Conservation (phyloP, 1,140 invertebrate species). For the Tetraneura akinire region DNA sequence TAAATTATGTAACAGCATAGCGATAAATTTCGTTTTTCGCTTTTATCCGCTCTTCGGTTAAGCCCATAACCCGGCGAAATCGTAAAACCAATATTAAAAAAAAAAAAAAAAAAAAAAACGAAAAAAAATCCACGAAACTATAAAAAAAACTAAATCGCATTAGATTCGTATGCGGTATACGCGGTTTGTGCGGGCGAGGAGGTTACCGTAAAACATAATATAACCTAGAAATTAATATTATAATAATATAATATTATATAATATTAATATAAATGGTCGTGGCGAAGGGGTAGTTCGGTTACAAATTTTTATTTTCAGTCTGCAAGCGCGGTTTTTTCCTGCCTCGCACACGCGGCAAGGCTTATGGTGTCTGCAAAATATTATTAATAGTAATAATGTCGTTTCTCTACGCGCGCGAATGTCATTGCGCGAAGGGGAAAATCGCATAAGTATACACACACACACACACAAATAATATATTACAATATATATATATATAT, state of each 20-base stretch:
- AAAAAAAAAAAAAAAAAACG: background rate
- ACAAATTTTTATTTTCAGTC: no score
- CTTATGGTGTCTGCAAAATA: slow-evolving; percentile 19
- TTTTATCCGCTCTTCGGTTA: no score
- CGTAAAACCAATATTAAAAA: slow-evolving; percentile 14
- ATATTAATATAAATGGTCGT: background rate
- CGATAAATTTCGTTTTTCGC: slow-evolving; percentile 22
- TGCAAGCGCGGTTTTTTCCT: slow-evolving; percentile 19
- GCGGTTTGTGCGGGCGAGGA: no score
- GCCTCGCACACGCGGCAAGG: slow-evolving; percentile 9
- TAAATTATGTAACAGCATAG: no score
- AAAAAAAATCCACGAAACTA: background rate
- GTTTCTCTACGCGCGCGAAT: slow-evolving; percentile 34
- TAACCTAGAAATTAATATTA: no score
- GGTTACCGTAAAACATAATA: no score
- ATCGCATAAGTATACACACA: background rate
- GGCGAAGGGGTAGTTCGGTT: no score
- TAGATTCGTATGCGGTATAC: background rate
- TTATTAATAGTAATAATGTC: slow-evolving; percentile 41
- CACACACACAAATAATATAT: no score
- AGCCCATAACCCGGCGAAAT: slow-evolving; percentile 29
- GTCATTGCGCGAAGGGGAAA: slow-evolving; percentile 35
- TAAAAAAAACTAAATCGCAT: background rate
- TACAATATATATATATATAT: background rate
- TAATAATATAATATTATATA: background rate